phyloP scores from a whole-genome alignment of 37 sponge, comb jelly and placozoan species.

The Theonella swinhoei region DNA sequence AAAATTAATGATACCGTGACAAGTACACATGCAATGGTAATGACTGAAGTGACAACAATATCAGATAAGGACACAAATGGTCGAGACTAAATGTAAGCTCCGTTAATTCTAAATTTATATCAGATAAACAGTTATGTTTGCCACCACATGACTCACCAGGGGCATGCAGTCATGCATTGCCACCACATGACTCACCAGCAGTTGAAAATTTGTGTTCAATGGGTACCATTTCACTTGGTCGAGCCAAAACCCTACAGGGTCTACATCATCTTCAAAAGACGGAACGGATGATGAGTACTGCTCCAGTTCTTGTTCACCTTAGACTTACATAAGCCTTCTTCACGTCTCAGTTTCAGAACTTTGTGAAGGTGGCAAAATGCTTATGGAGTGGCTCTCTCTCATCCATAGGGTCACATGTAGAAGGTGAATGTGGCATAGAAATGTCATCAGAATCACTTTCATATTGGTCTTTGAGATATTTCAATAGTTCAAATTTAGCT shows the following conservation, averaged over 20 bases:
- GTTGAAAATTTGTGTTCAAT: background rate
- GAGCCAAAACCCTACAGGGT: background rate
- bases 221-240: background rate
- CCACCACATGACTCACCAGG: conserved; percentile 1
- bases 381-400: background rate
- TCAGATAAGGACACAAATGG: too few species aligned
- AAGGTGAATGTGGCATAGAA: too few species aligned
- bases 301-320: background rate
- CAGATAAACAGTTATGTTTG: background rate
- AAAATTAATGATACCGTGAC: too few species aligned
- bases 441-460: background rate
- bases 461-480: background rate
- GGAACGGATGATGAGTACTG: background rate
- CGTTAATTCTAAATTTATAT: background rate
- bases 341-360: background rate
- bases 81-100: too few species aligned
- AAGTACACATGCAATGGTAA: too few species aligned
- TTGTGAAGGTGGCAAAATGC: background rate
- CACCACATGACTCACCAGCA: background rate
- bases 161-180: background rate
- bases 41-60: too few species aligned
- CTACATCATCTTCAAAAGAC: background rate
- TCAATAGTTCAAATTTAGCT: background rate
- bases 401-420: too few species aligned
- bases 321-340: background rate